Evolutionary conservation across 2,797 vertebrate genomes (phyloP).

Genomic region (Paramormyrops hopkinsi): DNA sequence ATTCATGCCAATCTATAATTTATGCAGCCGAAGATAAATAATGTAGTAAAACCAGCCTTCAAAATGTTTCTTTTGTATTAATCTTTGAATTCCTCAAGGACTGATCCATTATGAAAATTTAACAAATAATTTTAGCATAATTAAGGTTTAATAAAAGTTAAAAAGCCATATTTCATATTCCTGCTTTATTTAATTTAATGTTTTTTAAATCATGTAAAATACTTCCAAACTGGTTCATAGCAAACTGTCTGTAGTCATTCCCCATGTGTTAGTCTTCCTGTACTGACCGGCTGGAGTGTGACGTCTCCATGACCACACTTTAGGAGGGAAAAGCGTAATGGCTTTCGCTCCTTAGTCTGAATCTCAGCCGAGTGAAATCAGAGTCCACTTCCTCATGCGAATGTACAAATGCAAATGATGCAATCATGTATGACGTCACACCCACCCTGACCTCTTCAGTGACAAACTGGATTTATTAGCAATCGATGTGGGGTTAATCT

Average conservation of each 20-base stretch:
- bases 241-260: not conserved
- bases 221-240: not conserved
- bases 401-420: not conserved
- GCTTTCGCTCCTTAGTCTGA: not conserved
- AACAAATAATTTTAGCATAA: constrained; percentile 17
- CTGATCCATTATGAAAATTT: constrained; percentile 60
- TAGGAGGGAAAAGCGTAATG: too few relatives aligned
- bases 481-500: too few relatives aligned
- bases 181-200: not conserved
- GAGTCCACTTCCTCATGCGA: not conserved
- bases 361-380: not conserved
- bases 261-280: not conserved
- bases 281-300: not conserved
- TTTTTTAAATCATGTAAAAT: not conserved
- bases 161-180: not conserved
- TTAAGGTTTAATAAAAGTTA: not conserved
- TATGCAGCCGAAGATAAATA: constrained; percentile 69
- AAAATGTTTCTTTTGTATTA: constrained; percentile 66
- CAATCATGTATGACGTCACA: not conserved
- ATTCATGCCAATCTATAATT: constrained; percentile 72
- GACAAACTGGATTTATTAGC: not conserved
- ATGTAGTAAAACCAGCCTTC: constrained; percentile 69
- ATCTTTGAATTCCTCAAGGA: constrained; percentile 60
- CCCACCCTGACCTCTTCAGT: not conserved
- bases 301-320: not conserved